phyloP scores from a whole-genome alignment of 2,888 invertebrate genomes.

The Agriopis marginaria region DNA sequence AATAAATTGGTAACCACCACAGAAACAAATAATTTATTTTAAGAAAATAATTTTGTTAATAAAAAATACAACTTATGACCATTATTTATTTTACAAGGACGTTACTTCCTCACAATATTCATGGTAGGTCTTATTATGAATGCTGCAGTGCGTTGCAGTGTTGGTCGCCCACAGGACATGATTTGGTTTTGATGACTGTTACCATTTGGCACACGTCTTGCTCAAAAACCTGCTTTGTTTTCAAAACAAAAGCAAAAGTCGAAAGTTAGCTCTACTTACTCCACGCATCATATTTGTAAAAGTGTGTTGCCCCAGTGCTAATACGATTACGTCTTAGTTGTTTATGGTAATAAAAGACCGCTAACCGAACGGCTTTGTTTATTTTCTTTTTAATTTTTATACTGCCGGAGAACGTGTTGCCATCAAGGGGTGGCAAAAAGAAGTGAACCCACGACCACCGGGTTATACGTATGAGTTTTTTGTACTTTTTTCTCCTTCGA shows the following conservation, averaged over 20 bases:
- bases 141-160: too few relatives aligned
- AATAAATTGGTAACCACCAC: too few relatives aligned
- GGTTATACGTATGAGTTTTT: constrained; percentile 53
- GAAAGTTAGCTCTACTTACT: background rate
- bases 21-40: too few relatives aligned
- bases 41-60: too few relatives aligned
- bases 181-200: too few relatives aligned
- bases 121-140: too few relatives aligned
- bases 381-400: constrained; percentile 68
- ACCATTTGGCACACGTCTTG: background rate
- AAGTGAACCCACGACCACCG: constrained; percentile 48
- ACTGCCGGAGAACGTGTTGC: constrained; percentile 58
- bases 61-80: too few relatives aligned
- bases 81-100: too few relatives aligned
- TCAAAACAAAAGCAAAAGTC: background rate
- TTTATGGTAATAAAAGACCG: constrained; percentile 57
- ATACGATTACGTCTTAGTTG: constrained; percentile 54
- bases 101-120: too few relatives aligned
- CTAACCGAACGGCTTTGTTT: constrained; percentile 55
- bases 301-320: constrained; percentile 25
- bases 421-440: constrained; percentile 68
- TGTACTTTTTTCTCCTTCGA: constrained; percentile 57
- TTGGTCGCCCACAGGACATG: too few relatives aligned
- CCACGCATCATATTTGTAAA: constrained; percentile 3
- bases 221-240: background rate